Percentiles rank a stretch among this genome's conserved stretches.
Conservation (phyloP, 2,797 vertebrate species). For the Oreortyx pictus region DNA sequence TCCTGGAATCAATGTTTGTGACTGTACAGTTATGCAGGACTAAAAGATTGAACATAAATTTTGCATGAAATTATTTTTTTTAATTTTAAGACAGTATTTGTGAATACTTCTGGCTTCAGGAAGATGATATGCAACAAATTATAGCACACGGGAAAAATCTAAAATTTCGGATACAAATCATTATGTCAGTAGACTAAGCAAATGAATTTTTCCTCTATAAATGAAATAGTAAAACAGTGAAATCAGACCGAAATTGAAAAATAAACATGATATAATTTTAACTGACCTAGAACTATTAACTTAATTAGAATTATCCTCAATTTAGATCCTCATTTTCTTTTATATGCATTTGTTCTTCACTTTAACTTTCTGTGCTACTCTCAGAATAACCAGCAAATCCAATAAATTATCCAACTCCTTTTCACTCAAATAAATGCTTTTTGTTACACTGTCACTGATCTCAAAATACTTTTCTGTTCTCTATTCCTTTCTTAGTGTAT, state of each 20-base stretch:
- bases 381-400: neutral
- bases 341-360: neutral
- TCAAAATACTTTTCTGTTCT: neutral
- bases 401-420: neutral
- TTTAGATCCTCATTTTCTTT: neutral
- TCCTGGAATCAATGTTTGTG: neutral
- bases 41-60: neutral
- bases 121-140: neutral
- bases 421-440: rapidly evolving
- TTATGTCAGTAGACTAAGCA: neutral
- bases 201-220: neutral
- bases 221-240: neutral
- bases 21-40: neutral
- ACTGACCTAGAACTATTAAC: neutral
- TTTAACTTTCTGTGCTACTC: neutral
- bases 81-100: neutral
- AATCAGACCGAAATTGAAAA: neutral
- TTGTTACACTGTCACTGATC: neutral
- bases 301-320: neutral
- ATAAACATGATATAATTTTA: neutral
- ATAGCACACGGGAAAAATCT: neutral
- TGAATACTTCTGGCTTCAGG: neutral
- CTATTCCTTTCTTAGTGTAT: neutral
- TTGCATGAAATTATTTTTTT: neutral
- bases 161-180: neutral